Base-by-base conservation (phyloP, 2,113 vertebrate species). In the Ramphastos sulfuratus region DNA sequence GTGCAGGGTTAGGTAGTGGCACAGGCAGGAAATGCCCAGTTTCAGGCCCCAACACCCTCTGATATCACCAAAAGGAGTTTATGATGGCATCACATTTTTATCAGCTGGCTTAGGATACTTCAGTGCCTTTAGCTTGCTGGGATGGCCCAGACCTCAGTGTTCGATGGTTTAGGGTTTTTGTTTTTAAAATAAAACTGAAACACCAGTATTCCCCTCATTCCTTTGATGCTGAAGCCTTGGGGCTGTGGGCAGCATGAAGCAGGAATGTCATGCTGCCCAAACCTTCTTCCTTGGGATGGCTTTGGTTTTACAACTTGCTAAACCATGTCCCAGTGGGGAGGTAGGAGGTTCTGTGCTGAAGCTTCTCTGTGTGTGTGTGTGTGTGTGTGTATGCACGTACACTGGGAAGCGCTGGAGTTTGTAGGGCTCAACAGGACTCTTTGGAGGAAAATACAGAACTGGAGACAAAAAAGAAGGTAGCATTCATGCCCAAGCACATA, bases 391-490 rank as follows among this genome's bases (percentile, higher is more conserved):
- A 0, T 7, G 46, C 93, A 95, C 87, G 91, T 95, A 95, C 5
- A 0, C 63, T 31, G 61, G 60, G 33, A 46, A 92, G 25, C 2
- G 1, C 72, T 15, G 46, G n/a, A 90, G 86, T 73, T 95, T 14
- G 0, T 4, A 8, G 91, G 84, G 81, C 78, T 92, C 81, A 75
- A 55, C 71, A 79, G 89, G 78, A 79, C 63, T 59, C 59, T 94
- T 93, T 0, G n/a, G 94, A 93, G 84, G 71, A 42, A 93, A 92
- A 91, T 46, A 50, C 82, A 81, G 80, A 74, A 37, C 37, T 48
- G 37, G 69, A 85, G 63, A 94, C 90, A 96, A 93, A 92, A 95
- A 93, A 95, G 76, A 95, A 96, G 79, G 93, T 94, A 44, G 76
- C 77, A 89, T 95, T 96, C 94, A 93, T 94, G 79, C 4, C 65